Base-by-base conservation (phyloP, 1,140 invertebrate species). In the Diplogasteroides magnus region DNA sequence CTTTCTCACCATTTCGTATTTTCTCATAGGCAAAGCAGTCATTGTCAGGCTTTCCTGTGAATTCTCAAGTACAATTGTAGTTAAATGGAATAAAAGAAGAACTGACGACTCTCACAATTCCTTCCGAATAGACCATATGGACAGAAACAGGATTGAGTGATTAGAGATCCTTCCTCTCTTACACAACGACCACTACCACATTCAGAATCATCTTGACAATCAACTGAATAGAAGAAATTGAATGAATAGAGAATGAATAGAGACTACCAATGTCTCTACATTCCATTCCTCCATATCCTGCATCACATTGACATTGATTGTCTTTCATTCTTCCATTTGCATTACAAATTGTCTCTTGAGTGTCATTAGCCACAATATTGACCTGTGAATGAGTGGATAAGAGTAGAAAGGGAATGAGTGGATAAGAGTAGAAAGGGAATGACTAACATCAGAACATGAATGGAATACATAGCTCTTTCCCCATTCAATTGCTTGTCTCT, bases 381-480 rank as follows among this genome's bases (percentile, higher is more conserved):
- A 55, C 19, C 48, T 19, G 29, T 78, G 31, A 59, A 31, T 58
- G 14, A 27, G 15, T 23, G 15, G 32, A 56, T 66, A 55, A 69
- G 64, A 61, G 75, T 29, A 85, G 87, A 74, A 97, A 91, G 78
- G n/a, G 31, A 59, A 31, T 58, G 14, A 27, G 15, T 23, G 15
- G 32, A 56, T 66, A 55, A 69, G 64, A 61, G 75, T 29, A 85
- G 87, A 74, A 97, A 91, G 78, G n/a, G 31, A 59, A 31, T 58
- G 14, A 27, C 95, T 91, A 59, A 97, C 89, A 84, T 97, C 94
- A 1, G 93, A 91, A 79, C 94, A 97, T 0, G 91, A 93, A 91
- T 91, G 94, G 85, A 97, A 96, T 73, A 88, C 86, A 82, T 94
- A 96, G 74, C 85, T 88, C 29, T 65, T 57, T 0, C 89, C 88